Base-by-base conservation (phyloP, 2,113 vertebrate species). In the Syngnathoides biaculeatus region DNA sequence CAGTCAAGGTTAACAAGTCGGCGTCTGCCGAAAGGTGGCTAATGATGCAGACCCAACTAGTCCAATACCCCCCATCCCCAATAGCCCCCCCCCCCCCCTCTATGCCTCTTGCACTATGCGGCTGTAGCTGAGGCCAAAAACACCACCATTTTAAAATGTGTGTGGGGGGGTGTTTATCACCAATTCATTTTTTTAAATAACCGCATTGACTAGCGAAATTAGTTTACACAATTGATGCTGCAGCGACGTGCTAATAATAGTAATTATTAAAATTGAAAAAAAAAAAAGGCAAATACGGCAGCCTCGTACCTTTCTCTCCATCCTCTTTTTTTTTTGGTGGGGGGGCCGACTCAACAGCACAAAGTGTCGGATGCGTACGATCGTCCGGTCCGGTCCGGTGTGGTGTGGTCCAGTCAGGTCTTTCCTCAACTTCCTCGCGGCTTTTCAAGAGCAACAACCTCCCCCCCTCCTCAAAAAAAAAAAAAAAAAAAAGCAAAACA, bases 291-390 rank as follows among this genome's bases (percentile, higher is more conserved):
- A 77, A 72, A 76, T 74, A 56, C 5, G 13, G 30, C 68, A 79
- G 73, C 77, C 76, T 82, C 92, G 64, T 92, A 93, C 92, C 92
- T 93, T 93, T 82, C 91, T 92, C 88, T 93, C 92, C 92, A 93
- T 92, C 85, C 85, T 30, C 27, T 45, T 77, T 78, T 76, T 78
- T 76, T 79, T 68, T 59, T 2, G 22, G n/a, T n/a, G n/a, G n/a
- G n/a, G n/a, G n/a, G n/a, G 75, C 68, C 71, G 72, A 43, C 78
- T 82, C 82, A 82, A 82, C 72, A 83, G 74, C 84, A 71, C 81
- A 75, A 78, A 76, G 80, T 83, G 87, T 70, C 26, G 79, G 79
- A 80, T 72, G 79, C 26, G 80, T 84, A 13, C 24, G 73, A 77
- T 78, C 35, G 71, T 68, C 72, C 71, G 73, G 80, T 22, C 68